These are phyloP conservation scores for Proteles cristata DNA, from an alignment of 2,113 vertebrate genomes.

Conservation along the genomic window DNA sequence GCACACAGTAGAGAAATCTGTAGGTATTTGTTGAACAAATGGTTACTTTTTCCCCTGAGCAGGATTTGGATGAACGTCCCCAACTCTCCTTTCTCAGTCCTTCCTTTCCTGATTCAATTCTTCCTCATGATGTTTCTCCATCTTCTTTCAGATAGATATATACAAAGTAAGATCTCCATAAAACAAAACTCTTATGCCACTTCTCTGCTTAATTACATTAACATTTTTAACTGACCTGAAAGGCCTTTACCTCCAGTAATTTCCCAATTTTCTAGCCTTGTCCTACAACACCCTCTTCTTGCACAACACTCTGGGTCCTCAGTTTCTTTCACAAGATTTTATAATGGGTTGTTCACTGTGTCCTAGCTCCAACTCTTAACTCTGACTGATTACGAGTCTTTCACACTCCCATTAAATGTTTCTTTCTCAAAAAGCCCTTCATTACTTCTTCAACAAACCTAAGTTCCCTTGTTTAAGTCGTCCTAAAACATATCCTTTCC, in stretches of 20 bases:
- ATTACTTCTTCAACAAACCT: neutral
- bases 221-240: neutral
- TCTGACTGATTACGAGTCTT: neutral
- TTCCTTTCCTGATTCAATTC: slow-evolving; percentile 3
- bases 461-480: neutral
- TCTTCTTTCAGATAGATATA: neutral
- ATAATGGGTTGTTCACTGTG: neutral
- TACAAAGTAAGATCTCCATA: neutral
- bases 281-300: neutral
- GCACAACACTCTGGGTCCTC: neutral
- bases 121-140: neutral
- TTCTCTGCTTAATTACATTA: neutral
- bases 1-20: neutral
- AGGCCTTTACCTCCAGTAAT: neutral
- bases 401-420: neutral
- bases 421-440: neutral
- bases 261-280: neutral
- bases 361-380: neutral
- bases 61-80: neutral
- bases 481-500: neutral
- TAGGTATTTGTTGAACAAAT: neutral
- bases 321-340: neutral
- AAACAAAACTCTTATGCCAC: neutral
- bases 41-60: neutral
- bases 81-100: neutral